phyloP scores from a whole-genome alignment of 1,140 invertebrate species.

The Tribolium madens region DNA sequence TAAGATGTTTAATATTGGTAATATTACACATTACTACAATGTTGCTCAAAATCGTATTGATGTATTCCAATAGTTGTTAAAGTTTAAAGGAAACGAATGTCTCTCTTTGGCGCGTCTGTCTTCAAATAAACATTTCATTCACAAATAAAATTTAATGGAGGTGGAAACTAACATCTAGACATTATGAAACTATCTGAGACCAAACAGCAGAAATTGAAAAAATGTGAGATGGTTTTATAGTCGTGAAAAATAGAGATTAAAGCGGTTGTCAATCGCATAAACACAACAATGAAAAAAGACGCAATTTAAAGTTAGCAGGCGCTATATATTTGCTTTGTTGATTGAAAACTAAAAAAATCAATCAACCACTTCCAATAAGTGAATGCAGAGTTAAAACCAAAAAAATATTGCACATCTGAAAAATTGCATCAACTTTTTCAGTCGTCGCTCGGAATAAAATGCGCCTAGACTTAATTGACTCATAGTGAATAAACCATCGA shows the following conservation, averaged over 20 bases:
- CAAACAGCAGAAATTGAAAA: too few species aligned
- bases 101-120: not conserved
- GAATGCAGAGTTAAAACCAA: slow-evolving; percentile 21
- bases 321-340: slow-evolving; percentile 30
- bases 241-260: not conserved
- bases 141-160: not conserved
- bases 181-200: not conserved
- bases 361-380: slow-evolving; percentile 35
- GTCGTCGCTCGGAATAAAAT: slow-evolving; percentile 44
- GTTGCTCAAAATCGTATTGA: slow-evolving; percentile 44
- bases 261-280: not conserved
- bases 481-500: slow-evolving; percentile 48
- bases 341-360: slow-evolving; percentile 37
- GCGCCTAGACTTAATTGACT: slow-evolving; percentile 43
- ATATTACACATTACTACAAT: slow-evolving; percentile 47
- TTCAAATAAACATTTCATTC: not conserved
- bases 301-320: slow-evolving; percentile 20
- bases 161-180: not conserved
- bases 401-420: slow-evolving; percentile 27
- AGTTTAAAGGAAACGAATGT: slow-evolving; percentile 21
- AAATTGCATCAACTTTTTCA: slow-evolving; percentile 39
- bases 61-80: slow-evolving; percentile 24
- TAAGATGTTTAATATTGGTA: slow-evolving; percentile 50
- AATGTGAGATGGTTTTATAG: not conserved
- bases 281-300: slow-evolving; percentile 16